phyloP scores from a whole-genome alignment of 1,140 invertebrate species.

The Camponotus pennsylvanicus region DNA sequence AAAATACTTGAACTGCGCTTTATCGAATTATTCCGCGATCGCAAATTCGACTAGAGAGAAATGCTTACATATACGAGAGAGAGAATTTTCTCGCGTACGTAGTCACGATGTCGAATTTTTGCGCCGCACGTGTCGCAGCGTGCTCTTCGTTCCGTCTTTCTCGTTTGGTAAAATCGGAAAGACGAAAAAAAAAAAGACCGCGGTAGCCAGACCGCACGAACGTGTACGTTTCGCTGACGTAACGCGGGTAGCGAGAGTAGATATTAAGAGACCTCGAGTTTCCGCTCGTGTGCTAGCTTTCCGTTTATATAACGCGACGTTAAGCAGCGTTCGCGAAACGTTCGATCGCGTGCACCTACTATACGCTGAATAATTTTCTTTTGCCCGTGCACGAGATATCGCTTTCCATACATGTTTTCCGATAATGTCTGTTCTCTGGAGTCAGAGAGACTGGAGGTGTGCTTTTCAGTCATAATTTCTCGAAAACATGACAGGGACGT shows the following conservation, averaged over 20 bases:
- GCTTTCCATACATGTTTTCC: neutral
- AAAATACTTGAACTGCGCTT: neutral
- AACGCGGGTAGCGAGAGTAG: constrained; percentile 54
- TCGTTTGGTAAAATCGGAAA: constrained; percentile 2
- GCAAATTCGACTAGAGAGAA: too few relatives aligned
- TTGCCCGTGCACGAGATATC: neutral
- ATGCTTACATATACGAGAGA: too few relatives aligned
- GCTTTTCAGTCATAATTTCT: neutral
- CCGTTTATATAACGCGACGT: constrained; percentile 58
- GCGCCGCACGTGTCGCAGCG: neutral
- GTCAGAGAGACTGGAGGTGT: neutral
- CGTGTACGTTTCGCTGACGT: constrained; percentile 40
- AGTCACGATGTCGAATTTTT: neutral
- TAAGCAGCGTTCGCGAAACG: constrained; percentile 45
- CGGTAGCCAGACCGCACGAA: neutral
- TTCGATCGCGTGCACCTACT: constrained; percentile 32
- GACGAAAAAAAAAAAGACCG: neutral
- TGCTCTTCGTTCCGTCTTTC: neutral
- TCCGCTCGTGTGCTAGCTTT: constrained; percentile 50
- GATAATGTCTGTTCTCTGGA: neutral
- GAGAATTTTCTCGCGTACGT: neutral
- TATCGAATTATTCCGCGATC: too few relatives aligned
- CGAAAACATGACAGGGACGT: neutral
- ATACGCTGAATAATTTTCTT: constrained; percentile 57
- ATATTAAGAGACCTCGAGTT: constrained; percentile 62